Percentiles rank a stretch among this genome's conserved stretches.
Conservation (phyloP, 2,888 invertebrate genomes). For the Hirtodrosophila cameraria region DNA sequence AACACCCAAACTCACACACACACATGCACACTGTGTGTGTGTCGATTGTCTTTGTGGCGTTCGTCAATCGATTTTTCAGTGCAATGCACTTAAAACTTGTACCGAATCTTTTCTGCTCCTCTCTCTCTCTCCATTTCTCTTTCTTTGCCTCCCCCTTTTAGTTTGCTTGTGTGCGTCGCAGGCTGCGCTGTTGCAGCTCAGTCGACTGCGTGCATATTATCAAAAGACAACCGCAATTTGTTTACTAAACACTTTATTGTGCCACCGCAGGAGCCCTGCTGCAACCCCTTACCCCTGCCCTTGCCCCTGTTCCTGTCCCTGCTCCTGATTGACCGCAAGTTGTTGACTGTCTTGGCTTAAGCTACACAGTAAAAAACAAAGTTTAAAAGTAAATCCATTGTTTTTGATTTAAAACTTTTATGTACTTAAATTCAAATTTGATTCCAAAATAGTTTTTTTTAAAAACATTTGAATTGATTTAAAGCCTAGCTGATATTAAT, state of each 20-base stretch:
- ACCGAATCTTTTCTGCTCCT: conserved; percentile 2
- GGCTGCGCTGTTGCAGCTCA: conserved; percentile 26
- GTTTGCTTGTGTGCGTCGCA: conserved; percentile 22
- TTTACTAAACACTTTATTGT: conserved; percentile 79
- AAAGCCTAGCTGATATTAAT: too few species aligned
- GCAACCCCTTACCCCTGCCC: neutral
- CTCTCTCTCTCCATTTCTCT: neutral
- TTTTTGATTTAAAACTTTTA: too few species aligned
- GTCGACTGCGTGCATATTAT: conserved; percentile 64
- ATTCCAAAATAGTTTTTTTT: too few species aligned
- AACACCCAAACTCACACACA: conserved; percentile 2
- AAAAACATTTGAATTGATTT: too few species aligned
- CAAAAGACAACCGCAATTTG: conserved; percentile 76
- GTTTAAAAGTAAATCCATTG: too few species aligned
- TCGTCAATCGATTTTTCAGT: conserved; percentile 78
- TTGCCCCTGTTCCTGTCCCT: too few species aligned
- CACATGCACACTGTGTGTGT: neutral
- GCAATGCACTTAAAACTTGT: conserved; percentile 74
- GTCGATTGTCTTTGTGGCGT: conserved; percentile 57
- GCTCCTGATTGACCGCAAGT: conserved; percentile 55
- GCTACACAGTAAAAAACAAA: too few species aligned
- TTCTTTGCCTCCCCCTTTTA: neutral
- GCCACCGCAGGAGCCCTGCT: conserved; percentile 58
- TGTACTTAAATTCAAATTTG: too few species aligned
- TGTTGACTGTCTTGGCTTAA: conserved; percentile 50